Percentiles rank a stretch among this genome's conserved stretches.
Conservation (phyloP, 1,140 invertebrate genomes). For the Apolygus lucorum region DNA sequence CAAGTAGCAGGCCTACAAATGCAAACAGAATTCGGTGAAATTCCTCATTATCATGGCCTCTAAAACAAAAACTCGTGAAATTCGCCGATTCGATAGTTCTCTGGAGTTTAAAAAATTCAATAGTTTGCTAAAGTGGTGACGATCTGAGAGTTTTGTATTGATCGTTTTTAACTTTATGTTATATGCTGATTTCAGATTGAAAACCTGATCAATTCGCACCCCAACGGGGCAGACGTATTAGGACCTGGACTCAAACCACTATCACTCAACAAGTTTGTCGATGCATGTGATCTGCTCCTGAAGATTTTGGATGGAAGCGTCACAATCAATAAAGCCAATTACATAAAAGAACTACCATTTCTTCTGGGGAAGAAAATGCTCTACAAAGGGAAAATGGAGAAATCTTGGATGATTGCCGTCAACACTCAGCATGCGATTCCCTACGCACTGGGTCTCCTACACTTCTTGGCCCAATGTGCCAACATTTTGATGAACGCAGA, state of each 20-base stretch:
- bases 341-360: background rate
- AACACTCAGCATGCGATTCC: background rate
- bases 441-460: background rate
- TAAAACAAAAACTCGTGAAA: too few relatives aligned
- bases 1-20: too few relatives aligned
- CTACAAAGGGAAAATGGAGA: constrained; percentile 2
- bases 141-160: too few relatives aligned
- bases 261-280: background rate
- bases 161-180: too few relatives aligned
- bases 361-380: background rate
- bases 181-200: background rate
- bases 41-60: too few relatives aligned
- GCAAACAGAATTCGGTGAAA: too few relatives aligned
- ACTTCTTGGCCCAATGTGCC: background rate
- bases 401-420: constrained; percentile 8
- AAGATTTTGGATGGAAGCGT: background rate
- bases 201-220: background rate
- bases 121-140: too few relatives aligned
- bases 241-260: background rate
- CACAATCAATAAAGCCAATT: background rate
- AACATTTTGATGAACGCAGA: background rate
- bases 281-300: background rate
- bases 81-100: too few relatives aligned
- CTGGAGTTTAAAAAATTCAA: too few relatives aligned
- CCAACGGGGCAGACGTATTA: background rate